Base-by-base conservation (phyloP, 2,113 vertebrate genomes). In the Menidia beryllina region DNA sequence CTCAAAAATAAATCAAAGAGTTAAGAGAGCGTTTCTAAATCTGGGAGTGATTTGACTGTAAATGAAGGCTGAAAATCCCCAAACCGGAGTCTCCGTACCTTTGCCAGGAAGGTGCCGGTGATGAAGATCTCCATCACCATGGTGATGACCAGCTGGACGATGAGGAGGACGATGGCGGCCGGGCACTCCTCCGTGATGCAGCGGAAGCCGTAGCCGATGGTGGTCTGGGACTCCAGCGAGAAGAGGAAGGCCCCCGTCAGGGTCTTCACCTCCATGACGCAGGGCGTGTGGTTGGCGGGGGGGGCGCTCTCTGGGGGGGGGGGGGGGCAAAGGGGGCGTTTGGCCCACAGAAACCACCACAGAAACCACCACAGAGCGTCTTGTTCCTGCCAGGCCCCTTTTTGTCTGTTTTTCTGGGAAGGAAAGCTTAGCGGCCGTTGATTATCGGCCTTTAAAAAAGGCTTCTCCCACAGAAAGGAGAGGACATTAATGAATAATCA, bases 51-150 rank as follows among this genome's bases (percentile, higher is more conserved):
- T n/a, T n/a, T n/a, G n/a, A n/a, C n/a, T n/a, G n/a, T n/a, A n/a
- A n/a, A n/a, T n/a, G n/a, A n/a, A n/a, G n/a, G n/a, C n/a, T n/a
- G n/a, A n/a, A n/a, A n/a, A n/a, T n/a, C n/a, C n/a, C n/a, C n/a
- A n/a, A n/a, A n/a, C n/a, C n/a, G n/a, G n/a, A n/a, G n/a, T n/a
- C n/a, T n/a, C n/a, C n/a, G n/a, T n/a, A 94, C 93, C 92, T 99
- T 99, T 1, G 98, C 98, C 24, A 99, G 91, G 84, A 99, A 98
- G 24, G 98, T 98, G 27, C 98, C 98, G 0, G 98, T 99, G 93
- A 99, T 97, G 90, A 99, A 99, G 88, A 99, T 98, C 89, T 99
- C 97, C 94, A 98, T 93, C 88, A 98, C 96, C 94, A 97, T 99
- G 63, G 98, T 99, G 67, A 98, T 93, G 59, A 99, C 96, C 38